These are phyloP conservation scores for Enteromius afrohamiltoni DNA, from an alignment of 2,797 vertebrate species.

Conservation along the genomic window DNA sequence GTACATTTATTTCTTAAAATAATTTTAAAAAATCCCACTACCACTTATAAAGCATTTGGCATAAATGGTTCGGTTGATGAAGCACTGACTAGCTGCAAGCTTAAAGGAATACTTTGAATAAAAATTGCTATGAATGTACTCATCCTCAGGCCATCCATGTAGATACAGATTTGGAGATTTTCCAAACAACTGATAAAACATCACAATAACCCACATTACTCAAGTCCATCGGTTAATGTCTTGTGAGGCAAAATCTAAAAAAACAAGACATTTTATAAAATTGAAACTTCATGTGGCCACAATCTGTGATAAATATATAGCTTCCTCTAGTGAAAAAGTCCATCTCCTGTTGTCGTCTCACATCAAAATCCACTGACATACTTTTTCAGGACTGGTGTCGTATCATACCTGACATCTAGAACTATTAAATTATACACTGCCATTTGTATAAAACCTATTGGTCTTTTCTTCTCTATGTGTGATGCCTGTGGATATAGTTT, in stretches of 20 bases:
- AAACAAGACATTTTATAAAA: background rate
- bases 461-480: constrained; percentile 64
- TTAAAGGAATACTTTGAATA: background rate
- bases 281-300: background rate
- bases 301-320: background rate
- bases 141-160: background rate
- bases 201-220: background rate
- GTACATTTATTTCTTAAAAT: background rate
- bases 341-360: background rate
- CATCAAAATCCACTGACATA: background rate
- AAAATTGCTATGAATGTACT: background rate
- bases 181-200: background rate
- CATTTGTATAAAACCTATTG: constrained; percentile 74
- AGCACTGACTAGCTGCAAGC: background rate
- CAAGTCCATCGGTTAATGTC: background rate
- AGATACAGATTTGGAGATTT: background rate
- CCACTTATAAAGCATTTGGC: background rate
- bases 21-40: background rate
- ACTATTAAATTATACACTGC: constrained; percentile 90
- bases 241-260: background rate
- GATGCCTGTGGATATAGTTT: background rate
- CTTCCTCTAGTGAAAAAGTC: background rate
- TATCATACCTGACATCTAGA: constrained; percentile 84
- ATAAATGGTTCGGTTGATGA: background rate
- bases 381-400: constrained; percentile 72